Base-by-base conservation (phyloP, 2,797 vertebrate species). In the Gallinago nigripennis region DNA sequence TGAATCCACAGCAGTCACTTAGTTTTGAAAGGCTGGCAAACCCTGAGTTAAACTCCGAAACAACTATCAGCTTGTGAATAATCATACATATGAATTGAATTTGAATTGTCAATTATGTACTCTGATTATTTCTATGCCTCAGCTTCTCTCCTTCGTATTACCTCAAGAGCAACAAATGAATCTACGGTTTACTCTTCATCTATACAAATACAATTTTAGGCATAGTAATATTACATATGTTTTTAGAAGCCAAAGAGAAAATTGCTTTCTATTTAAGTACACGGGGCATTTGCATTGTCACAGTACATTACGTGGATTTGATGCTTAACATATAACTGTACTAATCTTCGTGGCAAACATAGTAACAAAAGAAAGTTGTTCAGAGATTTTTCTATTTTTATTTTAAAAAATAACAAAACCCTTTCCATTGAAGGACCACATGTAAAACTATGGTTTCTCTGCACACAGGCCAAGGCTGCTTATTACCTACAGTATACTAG, bases 391-490 rank as follows among this genome's bases (percentile, higher is more conserved):
- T 96, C 96, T 96, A 89, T 94, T 97, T 97, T 95, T 96, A 90
- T 90, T 97, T 93, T 30, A 19, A 95, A 95, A 96, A 92, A 92
- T 82, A 96, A 86, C 82, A 97, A 95, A 96, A 72, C n/a, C 17
- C 57, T 82, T 79, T 92, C 88, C 86, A 76, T 37, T 37, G 73
- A 91, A 86, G 82, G 85, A 93, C 89, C 94, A 90, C 71, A 92
- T 96, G 96, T 98, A 97, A 97, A 95, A 90, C 97, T 96, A 97
- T 97, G 98, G 97, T 98, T 98, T 97, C 97, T 96, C 97, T 97
- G 97, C 97, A 97, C 97, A 93, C 97, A 97, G 98, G 98, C 98
- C 95, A 97, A 98, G 98, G 98, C 98, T 98, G 98, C 98, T 99
- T 99, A 99, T 99, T 99, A 99, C 97, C 97, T 97, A 96, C 95